Evolutionary conservation across 2,888 invertebrate species (phyloP).

Genomic region (Cordilura impudica): DNA sequence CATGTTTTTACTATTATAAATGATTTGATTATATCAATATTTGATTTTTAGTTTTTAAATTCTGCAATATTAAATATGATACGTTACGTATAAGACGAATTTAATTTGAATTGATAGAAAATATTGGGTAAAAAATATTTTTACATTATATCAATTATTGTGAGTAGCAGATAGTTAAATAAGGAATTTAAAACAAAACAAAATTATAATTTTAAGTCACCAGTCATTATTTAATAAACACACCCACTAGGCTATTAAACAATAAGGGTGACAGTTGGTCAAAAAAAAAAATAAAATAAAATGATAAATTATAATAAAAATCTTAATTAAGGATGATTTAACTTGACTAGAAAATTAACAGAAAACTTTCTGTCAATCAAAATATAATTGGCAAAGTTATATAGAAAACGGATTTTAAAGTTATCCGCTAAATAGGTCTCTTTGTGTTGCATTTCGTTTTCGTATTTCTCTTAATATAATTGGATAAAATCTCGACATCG

Average conservation of each 20-base stretch:
- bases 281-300: constrained; percentile 18
- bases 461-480: constrained; percentile 47
- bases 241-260: constrained; percentile 62
- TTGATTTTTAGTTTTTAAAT: constrained; percentile 18
- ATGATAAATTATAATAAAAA: constrained; percentile 19
- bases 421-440: constrained; percentile 42
- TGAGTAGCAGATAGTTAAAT: constrained; percentile 11
- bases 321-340: constrained; percentile 3
- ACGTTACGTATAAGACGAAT: neutral
- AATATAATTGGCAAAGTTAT: constrained; percentile 32
- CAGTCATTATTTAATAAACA: constrained; percentile 61
- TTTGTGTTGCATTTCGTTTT: constrained; percentile 67
- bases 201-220: constrained; percentile 51
- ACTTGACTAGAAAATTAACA: constrained; percentile 54
- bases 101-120: neutral
- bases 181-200: constrained; percentile 10
- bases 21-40: constrained; percentile 29
- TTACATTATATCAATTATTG: constrained; percentile 45
- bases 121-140: constrained; percentile 31
- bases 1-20: constrained; percentile 36
- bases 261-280: constrained; percentile 60
- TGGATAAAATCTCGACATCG: constrained; percentile 33
- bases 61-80: constrained; percentile 9
- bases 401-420: neutral
- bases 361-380: constrained; percentile 8